A percentile compares a stretch with the other conserved stretches of the same genome.
phyloP scores from a whole-genome alignment of 2,888 invertebrate genomes.

The Cerastoderma edule region DNA sequence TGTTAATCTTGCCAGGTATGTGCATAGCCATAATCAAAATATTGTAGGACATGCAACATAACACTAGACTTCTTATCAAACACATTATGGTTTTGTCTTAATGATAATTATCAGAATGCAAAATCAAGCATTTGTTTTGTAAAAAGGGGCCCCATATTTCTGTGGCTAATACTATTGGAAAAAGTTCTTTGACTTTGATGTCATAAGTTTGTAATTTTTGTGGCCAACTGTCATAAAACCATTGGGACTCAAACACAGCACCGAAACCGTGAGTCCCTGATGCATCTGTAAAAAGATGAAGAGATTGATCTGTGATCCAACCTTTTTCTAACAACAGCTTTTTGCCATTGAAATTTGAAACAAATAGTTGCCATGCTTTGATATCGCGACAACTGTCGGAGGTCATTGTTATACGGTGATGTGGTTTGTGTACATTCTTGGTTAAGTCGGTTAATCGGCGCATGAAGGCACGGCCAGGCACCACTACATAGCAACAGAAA shows the following conservation, averaged over 20 bases:
- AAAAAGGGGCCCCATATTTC: slow-evolving; percentile 45
- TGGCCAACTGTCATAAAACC: slow-evolving; percentile 34
- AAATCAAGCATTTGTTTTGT: slow-evolving; percentile 33
- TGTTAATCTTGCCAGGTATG: slow-evolving; percentile 39
- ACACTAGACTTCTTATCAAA: slow-evolving; percentile 38
- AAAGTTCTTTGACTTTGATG: slow-evolving; percentile 36
- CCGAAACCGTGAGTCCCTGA: slow-evolving; percentile 36
- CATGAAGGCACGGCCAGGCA: slow-evolving; percentile 26
- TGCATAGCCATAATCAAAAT: slow-evolving; percentile 42
- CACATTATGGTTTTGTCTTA: slow-evolving; percentile 33
- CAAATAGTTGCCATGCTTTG: slow-evolving; percentile 27
- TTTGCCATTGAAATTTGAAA: slow-evolving; percentile 42
- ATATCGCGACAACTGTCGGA: slow-evolving; percentile 26
- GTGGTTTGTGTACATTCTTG: slow-evolving; percentile 24
- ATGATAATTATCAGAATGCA: slow-evolving; percentile 52
- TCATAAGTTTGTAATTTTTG: not conserved
- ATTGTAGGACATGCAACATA: slow-evolving; percentile 39
- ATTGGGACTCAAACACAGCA: slow-evolving; percentile 25
- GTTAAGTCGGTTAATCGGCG: slow-evolving; percentile 34
- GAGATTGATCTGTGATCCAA: slow-evolving; percentile 12
- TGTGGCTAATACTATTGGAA: slow-evolving; percentile 39
- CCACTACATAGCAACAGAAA: slow-evolving; percentile 28
- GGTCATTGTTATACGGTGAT: slow-evolving; percentile 27
- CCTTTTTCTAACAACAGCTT: slow-evolving; percentile 19
- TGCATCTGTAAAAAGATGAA: slow-evolving; percentile 39